phyloP scores from a whole-genome alignment of 2,888 invertebrate species.

The Tricholauxania praeusta region DNA sequence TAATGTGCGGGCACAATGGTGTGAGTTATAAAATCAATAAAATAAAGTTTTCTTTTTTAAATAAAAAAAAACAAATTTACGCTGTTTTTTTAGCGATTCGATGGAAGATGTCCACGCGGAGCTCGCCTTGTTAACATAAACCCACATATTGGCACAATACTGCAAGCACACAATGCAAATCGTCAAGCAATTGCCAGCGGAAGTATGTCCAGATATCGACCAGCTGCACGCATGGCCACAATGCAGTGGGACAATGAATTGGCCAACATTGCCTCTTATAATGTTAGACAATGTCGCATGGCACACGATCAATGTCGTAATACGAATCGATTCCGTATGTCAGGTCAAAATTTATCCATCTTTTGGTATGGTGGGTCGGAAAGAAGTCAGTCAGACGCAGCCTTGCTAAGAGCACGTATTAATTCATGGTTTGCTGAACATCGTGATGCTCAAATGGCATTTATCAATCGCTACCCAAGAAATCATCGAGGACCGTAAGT shows the following conservation, averaged over 20 bases:
- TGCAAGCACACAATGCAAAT: conserved; percentile 29
- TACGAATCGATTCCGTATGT: conserved; percentile 51
- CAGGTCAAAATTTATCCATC: conserved; percentile 58
- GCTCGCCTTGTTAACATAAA: conserved; percentile 15
- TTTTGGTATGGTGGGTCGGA: conserved; percentile 47
- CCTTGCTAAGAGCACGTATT: conserved; percentile 38
- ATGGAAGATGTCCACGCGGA: conserved; percentile 7
- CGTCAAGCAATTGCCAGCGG: conserved; percentile 39
- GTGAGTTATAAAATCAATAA: too few species aligned
- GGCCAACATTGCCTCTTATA: conserved; percentile 54
- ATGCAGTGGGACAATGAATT: conserved; percentile 58
- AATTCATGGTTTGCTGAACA: conserved; percentile 56
- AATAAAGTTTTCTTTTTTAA: background rate
- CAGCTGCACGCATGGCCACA: conserved; percentile 60
- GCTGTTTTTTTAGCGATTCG: conserved; percentile 20
- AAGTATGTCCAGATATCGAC: background rate
- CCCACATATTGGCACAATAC: background rate
- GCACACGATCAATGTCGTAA: conserved; percentile 56
- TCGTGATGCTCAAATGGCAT: conserved; percentile 17
- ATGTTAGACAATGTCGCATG: conserved; percentile 54
- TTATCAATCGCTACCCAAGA: conserved; percentile 9
- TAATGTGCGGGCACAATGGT: too few species aligned
- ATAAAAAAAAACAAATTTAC: background rate
- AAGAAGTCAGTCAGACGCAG: conserved; percentile 30
- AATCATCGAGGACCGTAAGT: background rate